Evolutionary conservation across 2,888 invertebrate species (phyloP), one percentile per base, ranked within the genome.

Genomic region (Drosophila robusta): DNA sequence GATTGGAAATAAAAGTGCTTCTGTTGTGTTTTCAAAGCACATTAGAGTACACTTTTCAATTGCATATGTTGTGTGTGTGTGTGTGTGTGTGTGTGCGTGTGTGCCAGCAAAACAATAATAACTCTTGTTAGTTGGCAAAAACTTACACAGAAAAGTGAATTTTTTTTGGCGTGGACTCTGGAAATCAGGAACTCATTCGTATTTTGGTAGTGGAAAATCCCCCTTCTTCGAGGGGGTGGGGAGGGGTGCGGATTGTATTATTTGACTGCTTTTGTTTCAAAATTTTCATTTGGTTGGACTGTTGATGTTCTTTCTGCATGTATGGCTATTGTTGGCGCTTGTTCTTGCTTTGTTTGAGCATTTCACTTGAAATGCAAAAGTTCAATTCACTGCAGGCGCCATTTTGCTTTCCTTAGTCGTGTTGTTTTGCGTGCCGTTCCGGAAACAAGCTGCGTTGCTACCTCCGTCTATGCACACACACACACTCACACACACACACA

Each of bases 351-450:
- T 78, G 74, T 73, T 80, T 68, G 67, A 70, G 67, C 73, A 69
- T 87, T 78, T 89, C 86, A 66, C 79, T 81, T 71, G 66, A 85
- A 87, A 85, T 85, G 89, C 89, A 89, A 89, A 87, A 85, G 82
- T 85, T 87, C 83, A 84, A 77, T 85, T 89, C 86, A 82, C 88
- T 85, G 70, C 83, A 75, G 89, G 88, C 88, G 71, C 72, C 75
- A 69, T 68, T 69, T 69, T 87, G 75, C 84, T 83, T 88, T 88
- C 70, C 68, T 86, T 87, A 55, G 75, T 69, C 66, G 70, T 77
- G 80, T 88, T 77, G 84, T 87, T 70, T 82, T 81, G 69, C 61
- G 51, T 65, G 65, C 70, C 66, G 69, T 64, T 49, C 79, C 84
- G 84, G 84, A 85, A 85, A 89, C 79, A 79, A 74, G 74, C 58